Evolutionary conservation across 2,113 vertebrate genomes (phyloP), one percentile per base, ranked within the genome.

Genomic region (Cichladusa arquata): DNA sequence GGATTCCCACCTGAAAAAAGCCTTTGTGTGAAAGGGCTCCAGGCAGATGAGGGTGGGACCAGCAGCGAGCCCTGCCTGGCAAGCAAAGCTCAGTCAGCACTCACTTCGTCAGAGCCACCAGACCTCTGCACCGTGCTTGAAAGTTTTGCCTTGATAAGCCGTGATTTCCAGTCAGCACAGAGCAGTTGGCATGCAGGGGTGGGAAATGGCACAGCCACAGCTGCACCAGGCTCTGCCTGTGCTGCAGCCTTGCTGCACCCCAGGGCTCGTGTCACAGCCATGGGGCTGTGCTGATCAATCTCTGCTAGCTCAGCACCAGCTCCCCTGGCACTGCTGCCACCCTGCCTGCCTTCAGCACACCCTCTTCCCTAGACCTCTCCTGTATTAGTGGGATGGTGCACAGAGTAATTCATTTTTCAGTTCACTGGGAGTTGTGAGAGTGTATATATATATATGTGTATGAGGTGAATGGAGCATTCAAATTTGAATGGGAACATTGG

Each of bases 281-380:
- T 1, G n/a, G 10, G 22, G 9, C 50, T 45, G 18, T 1, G 3
- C 22, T 31, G 38, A 29, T 45, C 53, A 28, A 47, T 1, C 48
- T 79, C 11, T 0, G 4, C 70, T 19, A 11, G 70, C 56, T 44
- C 25, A 6, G 48, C 7, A 3, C 11, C 74, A 56, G 23, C 47
- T 69, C 14, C 60, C 31, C 40, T 7, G 14, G 36, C 50, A 28
- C 36, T 40, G 58, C 62, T 26, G 17, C 8, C 24, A 3, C 29
- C 26, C 38, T 88, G 48, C 53, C 45, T 0, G 3, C 61, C 69
- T 34, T 20, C 2, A 1, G 24, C 38, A 60, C 34, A 0, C 0
- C 51, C 2, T 2, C 33, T 18, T 22, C 57, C 47, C 58, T 25
- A 34, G 19, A 54, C 8, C 26, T 18, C 8, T 69, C 19, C 24